A percentile compares a stretch with the other conserved stretches of the same genome.
These are phyloP conservation scores for Darwinula stevensoni DNA, from an alignment of 2,888 invertebrate species.

Conservation along the genomic window DNA sequence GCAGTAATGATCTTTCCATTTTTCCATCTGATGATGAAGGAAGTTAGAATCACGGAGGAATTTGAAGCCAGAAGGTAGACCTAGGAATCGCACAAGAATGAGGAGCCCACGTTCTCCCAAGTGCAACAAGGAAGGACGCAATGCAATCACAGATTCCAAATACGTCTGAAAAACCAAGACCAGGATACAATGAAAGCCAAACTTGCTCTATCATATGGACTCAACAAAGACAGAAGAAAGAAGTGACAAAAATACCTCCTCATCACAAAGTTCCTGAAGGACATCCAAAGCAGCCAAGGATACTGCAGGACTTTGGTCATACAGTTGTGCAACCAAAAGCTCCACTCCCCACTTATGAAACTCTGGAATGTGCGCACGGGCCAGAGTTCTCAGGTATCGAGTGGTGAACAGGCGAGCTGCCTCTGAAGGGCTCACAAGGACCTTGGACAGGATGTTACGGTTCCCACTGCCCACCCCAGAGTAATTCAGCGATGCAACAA, in stretches of 20 bases:
- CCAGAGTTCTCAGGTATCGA: constrained; percentile 56
- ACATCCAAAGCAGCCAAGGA: constrained; percentile 47
- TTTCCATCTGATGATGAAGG: constrained; percentile 37
- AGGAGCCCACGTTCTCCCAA: constrained; percentile 48
- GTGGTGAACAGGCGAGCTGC: constrained; percentile 52
- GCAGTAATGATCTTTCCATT: constrained; percentile 43
- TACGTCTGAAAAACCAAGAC: constrained; percentile 23
- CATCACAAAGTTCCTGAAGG: constrained; percentile 74
- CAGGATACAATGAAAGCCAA: too few species aligned
- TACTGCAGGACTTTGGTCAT: constrained; percentile 49
- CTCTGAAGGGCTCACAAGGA: constrained; percentile 21
- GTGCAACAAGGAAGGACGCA: constrained; percentile 31
- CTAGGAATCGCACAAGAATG: constrained; percentile 40
- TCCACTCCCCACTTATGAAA: constrained; percentile 57
- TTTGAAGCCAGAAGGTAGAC: constrained; percentile 34
- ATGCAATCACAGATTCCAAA: constrained; percentile 39
- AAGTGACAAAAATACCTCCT: constrained; percentile 44
- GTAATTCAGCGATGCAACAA: constrained; percentile 72
- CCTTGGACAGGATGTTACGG: constrained; percentile 20
- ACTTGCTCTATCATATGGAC: too few species aligned
- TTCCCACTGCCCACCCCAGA: constrained; percentile 28
- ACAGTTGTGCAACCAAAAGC: constrained; percentile 49
- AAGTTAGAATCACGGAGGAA: constrained; percentile 28
- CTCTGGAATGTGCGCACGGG: constrained; percentile 33
- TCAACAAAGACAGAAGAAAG: constrained; percentile 8